These are phyloP conservation scores for Anser cygnoides DNA, from an alignment of 2,113 vertebrate genomes.

Conservation along the genomic window DNA sequence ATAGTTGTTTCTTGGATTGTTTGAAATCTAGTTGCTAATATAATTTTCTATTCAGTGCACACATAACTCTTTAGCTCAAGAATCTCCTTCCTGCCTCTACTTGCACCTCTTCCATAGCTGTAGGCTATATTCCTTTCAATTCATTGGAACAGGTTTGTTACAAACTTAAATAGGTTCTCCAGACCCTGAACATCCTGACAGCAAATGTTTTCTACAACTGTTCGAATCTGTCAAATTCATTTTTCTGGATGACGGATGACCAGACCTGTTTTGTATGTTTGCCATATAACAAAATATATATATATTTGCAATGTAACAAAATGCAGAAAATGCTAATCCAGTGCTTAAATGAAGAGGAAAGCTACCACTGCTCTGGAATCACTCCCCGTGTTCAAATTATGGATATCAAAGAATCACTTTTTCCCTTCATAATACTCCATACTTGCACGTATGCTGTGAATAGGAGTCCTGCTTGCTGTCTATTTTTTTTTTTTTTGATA, in stretches of 20 bases:
- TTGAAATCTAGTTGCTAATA: neutral
- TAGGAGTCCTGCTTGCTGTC: neutral
- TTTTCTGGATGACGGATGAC: neutral
- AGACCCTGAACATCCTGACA: neutral
- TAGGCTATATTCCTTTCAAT: neutral
- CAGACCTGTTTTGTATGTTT: neutral
- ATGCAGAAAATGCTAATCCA: neutral
- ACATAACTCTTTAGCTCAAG: neutral
- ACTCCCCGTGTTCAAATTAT: neutral
- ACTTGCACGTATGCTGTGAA: neutral
- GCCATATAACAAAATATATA: neutral
- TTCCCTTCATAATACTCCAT: neutral
- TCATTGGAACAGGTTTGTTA: neutral
- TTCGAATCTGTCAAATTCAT: neutral
- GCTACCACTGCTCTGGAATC: neutral
- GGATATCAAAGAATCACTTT: neutral
- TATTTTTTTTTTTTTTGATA: neutral
- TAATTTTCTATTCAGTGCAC: neutral
- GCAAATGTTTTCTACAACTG: neutral
- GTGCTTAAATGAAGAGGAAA: neutral
- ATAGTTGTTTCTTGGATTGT: neutral
- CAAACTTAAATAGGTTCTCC: neutral
- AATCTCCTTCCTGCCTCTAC: neutral
- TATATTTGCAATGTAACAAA: neutral
- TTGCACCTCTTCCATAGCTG: neutral